Percentiles rank a stretch among this genome's conserved stretches.
These are phyloP conservation scores for Meliscaeva auricollis DNA, from an alignment of 2,888 invertebrate genomes.

Conservation along the genomic window DNA sequence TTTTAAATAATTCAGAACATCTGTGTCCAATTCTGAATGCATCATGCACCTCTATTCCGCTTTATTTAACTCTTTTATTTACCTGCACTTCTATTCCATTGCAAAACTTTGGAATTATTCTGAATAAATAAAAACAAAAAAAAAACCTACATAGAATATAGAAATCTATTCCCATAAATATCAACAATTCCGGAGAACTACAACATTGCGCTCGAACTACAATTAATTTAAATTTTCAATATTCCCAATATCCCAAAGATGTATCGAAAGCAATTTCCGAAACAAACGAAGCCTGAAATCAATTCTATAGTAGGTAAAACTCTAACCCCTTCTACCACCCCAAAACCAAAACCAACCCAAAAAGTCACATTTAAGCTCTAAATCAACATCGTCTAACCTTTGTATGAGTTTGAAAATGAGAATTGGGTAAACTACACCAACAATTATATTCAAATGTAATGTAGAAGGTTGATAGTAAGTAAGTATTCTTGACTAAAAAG, in stretches of 20 bases:
- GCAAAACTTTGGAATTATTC: no score
- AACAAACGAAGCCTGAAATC: constrained; percentile 28
- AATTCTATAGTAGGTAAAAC: constrained; percentile 33
- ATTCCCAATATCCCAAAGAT: not conserved
- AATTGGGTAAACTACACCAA: not conserved
- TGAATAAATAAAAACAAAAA: no score
- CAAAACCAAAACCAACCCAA: not conserved
- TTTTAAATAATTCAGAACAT: no score
- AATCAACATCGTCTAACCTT: constrained; percentile 41
- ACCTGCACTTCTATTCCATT: no score
- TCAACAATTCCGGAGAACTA: no score
- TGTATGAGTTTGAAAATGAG: not conserved
- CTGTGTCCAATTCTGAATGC: no score
- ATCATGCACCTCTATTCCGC: no score
- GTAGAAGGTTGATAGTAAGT: not conserved
- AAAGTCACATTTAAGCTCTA: constrained; percentile 41
- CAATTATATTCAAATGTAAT: constrained; percentile 20
- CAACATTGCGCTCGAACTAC: not conserved
- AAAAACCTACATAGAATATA: no score
- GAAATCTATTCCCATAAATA: no score
- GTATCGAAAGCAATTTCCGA: constrained; percentile 23
- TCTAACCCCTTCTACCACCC: not conserved
- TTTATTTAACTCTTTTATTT: no score
- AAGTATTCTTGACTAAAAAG: not conserved
- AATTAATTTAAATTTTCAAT: constrained; percentile 5